Percentiles rank a stretch among this genome's conserved stretches.
These are phyloP conservation scores for Minunthozetes semirufus DNA, from an alignment of 2,888 invertebrate species.

Conservation along the genomic window DNA sequence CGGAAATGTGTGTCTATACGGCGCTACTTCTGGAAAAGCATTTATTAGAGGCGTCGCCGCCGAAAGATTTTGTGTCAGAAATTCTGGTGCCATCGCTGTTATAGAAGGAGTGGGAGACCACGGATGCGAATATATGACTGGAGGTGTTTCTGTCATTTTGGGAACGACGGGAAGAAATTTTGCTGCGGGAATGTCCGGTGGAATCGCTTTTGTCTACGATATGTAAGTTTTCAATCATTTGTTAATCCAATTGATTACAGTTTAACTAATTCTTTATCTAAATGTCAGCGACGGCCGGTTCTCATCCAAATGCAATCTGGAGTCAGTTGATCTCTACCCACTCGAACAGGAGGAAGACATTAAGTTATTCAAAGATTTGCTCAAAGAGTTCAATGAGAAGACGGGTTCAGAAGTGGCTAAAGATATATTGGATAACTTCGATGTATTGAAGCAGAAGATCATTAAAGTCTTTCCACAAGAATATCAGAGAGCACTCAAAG, in stretches of 20 bases:
- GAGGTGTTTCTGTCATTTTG: constrained; percentile 79
- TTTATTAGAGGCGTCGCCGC: constrained; percentile 94
- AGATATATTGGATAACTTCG: constrained; percentile 71
- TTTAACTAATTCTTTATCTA: not conserved
- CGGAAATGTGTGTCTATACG: constrained; percentile 96
- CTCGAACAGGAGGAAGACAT: constrained; percentile 71
- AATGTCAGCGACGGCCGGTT: constrained; percentile 52
- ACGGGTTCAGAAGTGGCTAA: constrained; percentile 81
- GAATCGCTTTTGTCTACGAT: constrained; percentile 91
- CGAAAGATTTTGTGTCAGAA: constrained; percentile 95
- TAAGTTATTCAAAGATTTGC: constrained; percentile 63
- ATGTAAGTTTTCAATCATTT: constrained; percentile 43
- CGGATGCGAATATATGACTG: constrained; percentile 99
- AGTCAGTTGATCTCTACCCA: constrained; percentile 82
- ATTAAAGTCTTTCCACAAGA: constrained; percentile 96
- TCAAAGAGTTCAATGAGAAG: constrained; percentile 75
- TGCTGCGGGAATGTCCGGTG: constrained; percentile 98
- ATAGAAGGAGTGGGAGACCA: constrained; percentile 93
- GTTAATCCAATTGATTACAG: not conserved
- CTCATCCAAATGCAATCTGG: constrained; percentile 65
- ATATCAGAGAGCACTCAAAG: constrained; percentile 79
- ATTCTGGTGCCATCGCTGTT: constrained; percentile 91
- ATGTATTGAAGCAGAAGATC: constrained; percentile 65
- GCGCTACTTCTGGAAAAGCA: constrained; percentile 87
- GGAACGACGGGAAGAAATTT: constrained; percentile 95